Percentiles rank a stretch among this genome's conserved stretches.
phyloP scores from a whole-genome alignment of 1,140 invertebrate genomes.

The Neodiprion virginianus region DNA sequence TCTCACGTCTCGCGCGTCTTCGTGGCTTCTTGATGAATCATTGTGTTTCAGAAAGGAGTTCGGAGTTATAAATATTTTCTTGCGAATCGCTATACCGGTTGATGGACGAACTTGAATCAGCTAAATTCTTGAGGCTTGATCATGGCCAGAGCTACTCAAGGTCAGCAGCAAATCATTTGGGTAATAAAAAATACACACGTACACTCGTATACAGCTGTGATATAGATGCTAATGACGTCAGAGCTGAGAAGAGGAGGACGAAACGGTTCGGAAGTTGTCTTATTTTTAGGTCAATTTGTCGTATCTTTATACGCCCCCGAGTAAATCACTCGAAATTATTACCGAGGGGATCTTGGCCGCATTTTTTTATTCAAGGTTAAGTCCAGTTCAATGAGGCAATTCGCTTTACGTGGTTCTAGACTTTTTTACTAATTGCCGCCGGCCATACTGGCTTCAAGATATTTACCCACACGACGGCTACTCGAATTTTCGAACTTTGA shows the following conservation, averaged over 20 bases:
- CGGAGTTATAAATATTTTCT: background rate
- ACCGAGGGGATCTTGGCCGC: too few species aligned
- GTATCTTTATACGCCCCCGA: too few species aligned
- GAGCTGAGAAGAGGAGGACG: background rate
- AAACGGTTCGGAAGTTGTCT: background rate
- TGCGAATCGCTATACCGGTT: background rate
- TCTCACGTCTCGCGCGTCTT: too few species aligned
- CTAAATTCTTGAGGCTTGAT: constrained; percentile 2
- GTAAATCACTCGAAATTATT: too few species aligned
- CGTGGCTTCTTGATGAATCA: background rate
- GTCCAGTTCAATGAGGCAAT: background rate
- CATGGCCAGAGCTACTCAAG: background rate
- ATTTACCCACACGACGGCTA: too few species aligned
- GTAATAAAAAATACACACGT: too few species aligned
- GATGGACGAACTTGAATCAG: background rate
- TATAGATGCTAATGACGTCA: background rate
- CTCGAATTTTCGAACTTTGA: too few species aligned
- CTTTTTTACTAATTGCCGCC: too few species aligned
- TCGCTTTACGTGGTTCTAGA: background rate
- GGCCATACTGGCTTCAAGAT: too few species aligned
- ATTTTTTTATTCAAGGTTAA: too few species aligned
- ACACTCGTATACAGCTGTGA: background rate
- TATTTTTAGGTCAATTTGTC: too few species aligned
- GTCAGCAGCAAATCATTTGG: background rate
- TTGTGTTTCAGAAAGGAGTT: background rate